Conservation (phyloP, 2,113 vertebrate species). For the Tylochromis polylepis region DNA sequence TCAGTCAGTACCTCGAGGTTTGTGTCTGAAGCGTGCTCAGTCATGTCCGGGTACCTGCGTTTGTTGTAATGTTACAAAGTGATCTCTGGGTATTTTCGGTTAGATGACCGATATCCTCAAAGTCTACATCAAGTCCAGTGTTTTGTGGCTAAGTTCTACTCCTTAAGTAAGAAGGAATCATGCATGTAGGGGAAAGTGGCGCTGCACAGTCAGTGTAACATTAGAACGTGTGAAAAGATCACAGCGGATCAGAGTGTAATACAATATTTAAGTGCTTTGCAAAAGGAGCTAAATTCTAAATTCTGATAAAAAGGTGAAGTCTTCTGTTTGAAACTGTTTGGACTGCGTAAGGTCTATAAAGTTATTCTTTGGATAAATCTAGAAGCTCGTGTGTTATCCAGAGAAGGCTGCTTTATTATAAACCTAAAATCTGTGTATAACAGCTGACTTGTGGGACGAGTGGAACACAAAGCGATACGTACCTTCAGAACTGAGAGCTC, state of each 20-base stretch:
- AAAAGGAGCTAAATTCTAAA: background rate
- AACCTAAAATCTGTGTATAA: background rate
- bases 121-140: background rate
- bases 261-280: background rate
- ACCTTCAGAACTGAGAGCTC: background rate
- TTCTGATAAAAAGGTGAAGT: background rate
- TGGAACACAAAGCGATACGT: fast-evolving
- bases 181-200: background rate
- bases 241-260: background rate
- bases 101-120: background rate
- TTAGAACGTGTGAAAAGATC: background rate
- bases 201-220: background rate
- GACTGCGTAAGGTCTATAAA: background rate
- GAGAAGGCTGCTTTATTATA: background rate
- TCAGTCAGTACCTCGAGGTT: slow-evolving; percentile 84
- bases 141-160: background rate
- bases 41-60: background rate
- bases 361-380: background rate
- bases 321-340: background rate
- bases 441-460: background rate
- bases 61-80: background rate
- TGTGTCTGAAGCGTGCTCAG: background rate
- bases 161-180: background rate
- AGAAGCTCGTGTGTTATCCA: fast-evolving
- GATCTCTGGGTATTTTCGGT: background rate